A percentile compares a stretch with the other conserved stretches of the same genome.
phyloP scores from a whole-genome alignment of 2,113 vertebrate genomes.

The Syngnathoides biaculeatus region DNA sequence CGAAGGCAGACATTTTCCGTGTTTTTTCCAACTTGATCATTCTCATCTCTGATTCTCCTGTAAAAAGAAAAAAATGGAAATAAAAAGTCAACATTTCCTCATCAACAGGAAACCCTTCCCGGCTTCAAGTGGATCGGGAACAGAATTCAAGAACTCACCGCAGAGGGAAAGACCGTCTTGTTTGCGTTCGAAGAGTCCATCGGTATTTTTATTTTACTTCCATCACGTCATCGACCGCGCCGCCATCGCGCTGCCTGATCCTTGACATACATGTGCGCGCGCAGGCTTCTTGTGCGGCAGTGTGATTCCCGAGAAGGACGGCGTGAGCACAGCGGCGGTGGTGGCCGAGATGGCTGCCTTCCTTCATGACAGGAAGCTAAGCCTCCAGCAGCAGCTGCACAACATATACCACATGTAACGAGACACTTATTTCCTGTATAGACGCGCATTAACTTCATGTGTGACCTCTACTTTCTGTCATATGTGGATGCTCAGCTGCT shows the following conservation, averaged over 20 bases:
- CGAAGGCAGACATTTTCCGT: too few species aligned
- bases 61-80: background rate
- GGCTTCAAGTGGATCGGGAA: slow-evolving; percentile 98
- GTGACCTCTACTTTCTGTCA: background rate
- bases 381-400: slow-evolving; percentile 77
- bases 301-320: slow-evolving; percentile 88
- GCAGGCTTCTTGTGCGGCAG: slow-evolving; percentile 90
- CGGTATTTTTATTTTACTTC: slow-evolving; percentile 65
- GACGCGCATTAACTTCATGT: background rate
- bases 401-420: slow-evolving; percentile 84
- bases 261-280: background rate
- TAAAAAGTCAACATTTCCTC: background rate
- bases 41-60: too few species aligned
- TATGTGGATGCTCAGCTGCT: background rate
- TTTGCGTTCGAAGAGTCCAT: slow-evolving; percentile 98
- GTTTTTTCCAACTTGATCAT: too few species aligned
- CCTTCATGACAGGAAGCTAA: slow-evolving; percentile 74
- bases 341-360: slow-evolving; percentile 88
- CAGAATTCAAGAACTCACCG: slow-evolving; percentile 81
- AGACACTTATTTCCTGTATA: background rate
- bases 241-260: background rate
- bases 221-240: slow-evolving; percentile 1
- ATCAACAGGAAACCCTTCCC: slow-evolving; percentile 87
- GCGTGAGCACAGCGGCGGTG: slow-evolving; percentile 88
- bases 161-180: slow-evolving; percentile 81